phyloP scores from a whole-genome alignment of 2,888 invertebrate species.

The Sphaerophoria taeniata region DNA sequence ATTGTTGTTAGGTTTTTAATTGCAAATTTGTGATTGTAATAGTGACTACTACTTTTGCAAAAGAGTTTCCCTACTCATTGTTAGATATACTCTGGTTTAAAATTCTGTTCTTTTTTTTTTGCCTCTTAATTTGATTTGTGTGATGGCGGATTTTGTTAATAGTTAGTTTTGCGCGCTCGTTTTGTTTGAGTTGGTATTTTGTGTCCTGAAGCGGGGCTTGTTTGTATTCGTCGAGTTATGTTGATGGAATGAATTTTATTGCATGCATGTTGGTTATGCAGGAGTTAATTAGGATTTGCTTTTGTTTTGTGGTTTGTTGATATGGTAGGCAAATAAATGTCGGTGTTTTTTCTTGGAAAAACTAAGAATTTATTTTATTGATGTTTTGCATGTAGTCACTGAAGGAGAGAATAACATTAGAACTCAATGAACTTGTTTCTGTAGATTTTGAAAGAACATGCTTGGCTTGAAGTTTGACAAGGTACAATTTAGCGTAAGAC shows the following conservation, averaged over 20 bases:
- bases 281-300: conserved; percentile 64
- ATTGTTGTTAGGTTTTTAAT: too few relatives aligned
- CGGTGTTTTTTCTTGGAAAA: conserved; percentile 3
- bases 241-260: conserved; percentile 46
- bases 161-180: conserved; percentile 39
- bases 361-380: conserved; percentile 2
- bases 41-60: too few relatives aligned
- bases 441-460: not conserved
- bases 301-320: conserved; percentile 11
- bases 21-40: too few relatives aligned
- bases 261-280: conserved; percentile 53
- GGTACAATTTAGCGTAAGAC: too few relatives aligned
- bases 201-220: conserved; percentile 26
- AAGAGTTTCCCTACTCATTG: too few relatives aligned
- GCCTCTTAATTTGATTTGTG: conserved; percentile 50
- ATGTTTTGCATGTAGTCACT: not conserved
- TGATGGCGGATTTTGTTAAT: conserved; percentile 61
- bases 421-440: not conserved
- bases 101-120: conserved; percentile 9
- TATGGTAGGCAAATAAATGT: conserved; percentile 14
- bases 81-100: too few relatives aligned
- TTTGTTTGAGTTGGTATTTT: not conserved
- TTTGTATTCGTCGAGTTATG: conserved; percentile 33
- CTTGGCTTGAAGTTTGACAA: too few relatives aligned
- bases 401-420: not conserved